Conservation (phyloP, 2,888 invertebrate genomes). For the Frankliniella intonsa region DNA sequence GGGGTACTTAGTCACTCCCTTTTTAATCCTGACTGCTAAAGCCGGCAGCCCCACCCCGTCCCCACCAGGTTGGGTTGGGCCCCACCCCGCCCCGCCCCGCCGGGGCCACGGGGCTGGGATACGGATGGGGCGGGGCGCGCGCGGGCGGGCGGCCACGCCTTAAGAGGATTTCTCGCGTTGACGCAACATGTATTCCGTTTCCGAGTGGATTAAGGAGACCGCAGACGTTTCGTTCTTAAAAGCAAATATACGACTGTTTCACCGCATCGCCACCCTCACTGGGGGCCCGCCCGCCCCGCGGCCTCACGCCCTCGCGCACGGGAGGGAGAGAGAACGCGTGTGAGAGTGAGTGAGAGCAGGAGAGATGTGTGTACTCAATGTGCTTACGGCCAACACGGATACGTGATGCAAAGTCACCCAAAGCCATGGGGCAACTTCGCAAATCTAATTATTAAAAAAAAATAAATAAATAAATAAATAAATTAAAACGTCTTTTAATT, state of each 20-base stretch:
- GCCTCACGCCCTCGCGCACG: too few species aligned
- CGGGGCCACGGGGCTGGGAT: neutral
- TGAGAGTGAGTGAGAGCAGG: too few species aligned
- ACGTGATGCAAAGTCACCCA: too few species aligned
- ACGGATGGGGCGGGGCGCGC: conserved; percentile 4
- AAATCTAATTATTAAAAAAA: too few species aligned
- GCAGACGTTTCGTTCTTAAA: conserved; percentile 26
- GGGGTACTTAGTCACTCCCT: conserved; percentile 24
- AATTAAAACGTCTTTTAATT: too few species aligned
- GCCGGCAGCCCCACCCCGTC: neutral
- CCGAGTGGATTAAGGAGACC: conserved; percentile 26
- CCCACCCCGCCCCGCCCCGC: neutral
- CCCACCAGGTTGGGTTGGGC: neutral
- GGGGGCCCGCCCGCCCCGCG: neutral
- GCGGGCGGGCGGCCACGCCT: conserved; percentile 20
- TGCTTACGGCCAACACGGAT: too few species aligned
- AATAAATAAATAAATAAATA: too few species aligned
- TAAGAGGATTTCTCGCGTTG: conserved; percentile 26
- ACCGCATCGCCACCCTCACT: neutral
- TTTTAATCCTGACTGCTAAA: conserved; percentile 25
- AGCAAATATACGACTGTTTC: conserved; percentile 23
- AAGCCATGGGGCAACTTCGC: too few species aligned
- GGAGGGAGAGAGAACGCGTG: too few species aligned
- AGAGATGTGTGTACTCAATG: too few species aligned
- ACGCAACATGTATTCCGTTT: conserved; percentile 25